A percentile compares a stretch with the other conserved stretches of the same genome.
Evolutionary conservation across 2,113 vertebrate genomes (phyloP).

Genomic region (Leiothrix lutea): DNA sequence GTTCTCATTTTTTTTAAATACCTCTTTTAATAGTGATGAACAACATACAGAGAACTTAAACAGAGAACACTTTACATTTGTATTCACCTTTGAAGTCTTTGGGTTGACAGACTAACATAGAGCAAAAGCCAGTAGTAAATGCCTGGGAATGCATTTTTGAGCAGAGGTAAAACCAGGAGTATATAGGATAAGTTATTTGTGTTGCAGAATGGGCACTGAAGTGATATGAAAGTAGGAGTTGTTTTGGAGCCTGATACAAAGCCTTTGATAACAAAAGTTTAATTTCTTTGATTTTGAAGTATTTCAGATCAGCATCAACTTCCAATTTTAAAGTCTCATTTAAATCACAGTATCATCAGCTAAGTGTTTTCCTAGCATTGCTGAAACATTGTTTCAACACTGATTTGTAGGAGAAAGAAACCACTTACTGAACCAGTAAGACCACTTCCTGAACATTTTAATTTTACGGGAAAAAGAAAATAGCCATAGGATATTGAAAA

Average conservation of each 20-base stretch:
- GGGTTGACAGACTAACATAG: not conserved
- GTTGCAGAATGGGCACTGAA: not conserved
- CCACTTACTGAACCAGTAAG: not conserved
- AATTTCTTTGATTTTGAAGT: not conserved
- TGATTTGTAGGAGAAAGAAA: constrained; percentile 1
- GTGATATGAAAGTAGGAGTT: not conserved
- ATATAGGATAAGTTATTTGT: not conserved
- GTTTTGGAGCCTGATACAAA: not conserved
- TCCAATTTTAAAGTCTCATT: not conserved
- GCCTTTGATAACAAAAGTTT: not conserved
- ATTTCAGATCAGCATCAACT: not conserved
- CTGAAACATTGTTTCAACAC: not conserved
- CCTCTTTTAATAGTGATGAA: not conserved
- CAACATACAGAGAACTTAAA: not conserved
- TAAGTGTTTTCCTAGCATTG: not conserved
- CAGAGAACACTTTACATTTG: not conserved
- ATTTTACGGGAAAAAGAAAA: constrained; percentile 44
- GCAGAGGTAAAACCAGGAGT: not conserved
- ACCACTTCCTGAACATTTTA: constrained; percentile 22
- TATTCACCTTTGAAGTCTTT: not conserved
- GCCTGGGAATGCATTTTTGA: not conserved
- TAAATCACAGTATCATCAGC: not conserved
- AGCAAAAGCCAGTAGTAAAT: not conserved
- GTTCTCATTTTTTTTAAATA: not conserved
- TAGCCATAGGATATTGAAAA: constrained; percentile 39